phyloP scores from a whole-genome alignment of 2,888 invertebrate species.

The Drosophila nr. perissopoda region DNA sequence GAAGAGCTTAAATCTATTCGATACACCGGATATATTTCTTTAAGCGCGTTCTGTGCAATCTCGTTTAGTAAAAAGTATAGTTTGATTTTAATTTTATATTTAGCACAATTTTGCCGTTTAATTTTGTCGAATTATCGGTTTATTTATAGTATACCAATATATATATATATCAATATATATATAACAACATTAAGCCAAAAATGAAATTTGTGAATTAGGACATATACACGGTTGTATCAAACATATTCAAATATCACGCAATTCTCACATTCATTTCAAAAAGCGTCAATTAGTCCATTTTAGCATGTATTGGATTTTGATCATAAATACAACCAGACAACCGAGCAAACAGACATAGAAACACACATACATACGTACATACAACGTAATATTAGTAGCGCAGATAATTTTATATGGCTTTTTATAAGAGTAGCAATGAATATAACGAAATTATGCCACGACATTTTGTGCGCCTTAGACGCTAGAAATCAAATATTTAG shows the following conservation, averaged over 20 bases:
- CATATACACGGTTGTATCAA: conserved; percentile 60
- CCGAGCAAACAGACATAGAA: conserved; percentile 26
- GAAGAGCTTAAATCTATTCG: conserved; percentile 71
- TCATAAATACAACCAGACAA: conserved; percentile 17
- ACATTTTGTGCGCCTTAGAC: conserved; percentile 27
- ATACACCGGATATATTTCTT: conserved; percentile 69
- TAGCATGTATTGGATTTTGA: conserved; percentile 37
- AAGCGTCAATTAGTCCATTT: conserved; percentile 72
- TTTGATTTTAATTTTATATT: conserved; percentile 35
- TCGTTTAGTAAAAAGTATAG: conserved; percentile 53
- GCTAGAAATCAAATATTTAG: conserved; percentile 43
- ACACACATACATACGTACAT: conserved; percentile 19
- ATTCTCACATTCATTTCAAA: conserved; percentile 46
- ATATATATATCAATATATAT: conserved; percentile 5
- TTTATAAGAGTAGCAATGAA: conserved; percentile 46
- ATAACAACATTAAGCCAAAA: conserved; percentile 54
- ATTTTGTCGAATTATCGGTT: conserved; percentile 22
- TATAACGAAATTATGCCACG: conserved; percentile 42
- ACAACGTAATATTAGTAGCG: conserved; percentile 55
- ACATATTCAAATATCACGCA: conserved; percentile 44
- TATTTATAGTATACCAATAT: conserved; percentile 19
- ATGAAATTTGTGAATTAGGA: conserved; percentile 49
- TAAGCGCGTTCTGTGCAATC: conserved; percentile 58
- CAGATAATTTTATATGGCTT: conserved; percentile 63
- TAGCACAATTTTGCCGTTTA: conserved; percentile 35